Base-by-base conservation (phyloP, 2,888 invertebrate genomes). In the Melinaea menophilus region DNA sequence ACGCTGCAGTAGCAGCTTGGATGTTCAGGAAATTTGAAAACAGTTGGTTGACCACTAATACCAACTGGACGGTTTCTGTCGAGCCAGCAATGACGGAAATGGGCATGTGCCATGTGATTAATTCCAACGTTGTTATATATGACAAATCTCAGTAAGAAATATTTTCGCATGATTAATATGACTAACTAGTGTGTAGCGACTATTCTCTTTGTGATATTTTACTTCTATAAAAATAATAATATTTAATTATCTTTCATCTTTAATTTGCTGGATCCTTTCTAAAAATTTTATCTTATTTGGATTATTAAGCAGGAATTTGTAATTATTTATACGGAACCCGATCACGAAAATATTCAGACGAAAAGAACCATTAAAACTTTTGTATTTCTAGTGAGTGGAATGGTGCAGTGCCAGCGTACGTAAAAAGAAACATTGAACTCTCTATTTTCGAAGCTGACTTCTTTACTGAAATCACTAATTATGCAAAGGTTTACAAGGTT, bases 41-140 rank as follows among this genome's bases (percentile, higher is more conserved):
- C 61, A 67, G 70, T 1, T 73, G 75, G 2, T 60, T 90, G n/a
- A 76, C 79, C 0, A 84, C 83, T 7, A 80, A 77, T 55, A 75
- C 75, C 9, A 74, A 84, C 55, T 78, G 85, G 77, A 86, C 89
- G 58, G 80, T 92, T 65, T 76, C 81, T 33, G 77, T 94, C 35
- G 89, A 92, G 62, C 81, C 90, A 63, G 91, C 92, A 0, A 91
- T 94, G 79, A 94, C 94, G 0, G 95, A 95, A 78, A 89, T 93
- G 82, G 95, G 95, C 45, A 91, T 94, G 82, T 95, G 95, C 73
- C 93, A 94, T 77, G 89, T 93, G 31, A 92, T 94, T 72, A 94
- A 95, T 76, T 94, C 94, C 0, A 90, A 93, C 71, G 89, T 94
- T 58, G 94, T 94, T 0, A 75, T 86, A 37, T 92, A 91, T 70